Percentiles rank a stretch among this genome's conserved stretches.
phyloP scores from a whole-genome alignment of 1,140 invertebrate species.

The Euura saliciscinereae region DNA sequence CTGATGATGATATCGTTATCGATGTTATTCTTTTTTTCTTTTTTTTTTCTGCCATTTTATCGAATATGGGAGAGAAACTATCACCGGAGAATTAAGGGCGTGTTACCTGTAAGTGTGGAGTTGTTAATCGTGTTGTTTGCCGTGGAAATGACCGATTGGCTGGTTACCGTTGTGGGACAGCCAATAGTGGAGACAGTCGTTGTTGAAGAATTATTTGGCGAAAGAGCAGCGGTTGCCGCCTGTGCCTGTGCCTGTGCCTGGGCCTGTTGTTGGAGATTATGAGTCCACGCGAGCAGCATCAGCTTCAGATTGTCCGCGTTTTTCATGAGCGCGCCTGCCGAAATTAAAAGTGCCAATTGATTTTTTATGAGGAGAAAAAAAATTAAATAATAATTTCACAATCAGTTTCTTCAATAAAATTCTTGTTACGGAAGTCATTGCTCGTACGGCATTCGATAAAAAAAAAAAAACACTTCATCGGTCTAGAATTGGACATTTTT shows the following conservation, averaged over 20 bases:
- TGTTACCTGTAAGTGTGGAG: constrained; percentile 59
- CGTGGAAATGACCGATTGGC: constrained; percentile 57
- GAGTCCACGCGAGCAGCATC: constrained; percentile 85
- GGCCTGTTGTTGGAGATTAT: constrained; percentile 71
- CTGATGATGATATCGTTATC: background rate
- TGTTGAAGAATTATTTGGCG: constrained; percentile 57
- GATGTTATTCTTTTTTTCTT: background rate
- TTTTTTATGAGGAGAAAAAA: constrained; percentile 13
- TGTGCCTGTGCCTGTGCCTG: constrained; percentile 62
- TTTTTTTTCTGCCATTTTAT: too few relatives aligned
- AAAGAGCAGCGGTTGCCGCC: constrained; percentile 52
- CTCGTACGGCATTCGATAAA: background rate
- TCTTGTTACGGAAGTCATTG: background rate
- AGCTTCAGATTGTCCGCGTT: constrained; percentile 83
- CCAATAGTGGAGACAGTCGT: constrained; percentile 57
- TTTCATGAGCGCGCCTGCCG: constrained; percentile 70
- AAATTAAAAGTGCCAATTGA: constrained; percentile 54
- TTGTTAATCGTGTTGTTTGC: constrained; percentile 59
- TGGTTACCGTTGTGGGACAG: constrained; percentile 52
- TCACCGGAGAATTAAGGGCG: constrained; percentile 29
- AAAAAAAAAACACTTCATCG: too few relatives aligned
- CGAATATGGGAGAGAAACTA: background rate
- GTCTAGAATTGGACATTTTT: too few relatives aligned
- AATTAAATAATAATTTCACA: constrained; percentile 9
- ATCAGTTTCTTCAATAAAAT: background rate